A percentile compares a stretch with the other conserved stretches of the same genome.
phyloP scores from a whole-genome alignment of 2,113 vertebrate species.

The Lepus timidus region DNA sequence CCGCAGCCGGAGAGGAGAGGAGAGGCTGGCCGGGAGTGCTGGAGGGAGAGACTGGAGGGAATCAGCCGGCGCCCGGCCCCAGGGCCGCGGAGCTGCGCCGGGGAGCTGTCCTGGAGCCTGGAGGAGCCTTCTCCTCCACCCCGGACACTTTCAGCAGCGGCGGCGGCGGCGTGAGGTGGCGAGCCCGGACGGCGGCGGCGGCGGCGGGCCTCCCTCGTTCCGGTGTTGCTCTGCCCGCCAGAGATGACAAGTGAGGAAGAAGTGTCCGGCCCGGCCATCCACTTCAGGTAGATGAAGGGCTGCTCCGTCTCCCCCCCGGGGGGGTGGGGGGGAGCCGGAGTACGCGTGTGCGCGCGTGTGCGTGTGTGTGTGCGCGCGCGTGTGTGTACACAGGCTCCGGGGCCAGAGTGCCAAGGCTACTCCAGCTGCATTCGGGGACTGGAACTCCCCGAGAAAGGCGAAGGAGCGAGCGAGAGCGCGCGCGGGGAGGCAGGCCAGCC shows the following conservation, averaged over 20 bases:
- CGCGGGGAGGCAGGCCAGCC: constrained; percentile 40
- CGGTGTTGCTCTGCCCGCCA: constrained; percentile 55
- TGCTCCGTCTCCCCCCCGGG: constrained; percentile 18
- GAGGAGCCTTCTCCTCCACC: constrained; percentile 57
- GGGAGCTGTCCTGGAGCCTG: constrained; percentile 60
- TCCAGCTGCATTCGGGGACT: constrained; percentile 78
- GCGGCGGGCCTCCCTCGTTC: constrained; percentile 28
- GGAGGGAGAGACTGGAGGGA: not conserved
- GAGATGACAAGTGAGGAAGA: constrained; percentile 73
- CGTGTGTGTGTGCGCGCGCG: not conserved
- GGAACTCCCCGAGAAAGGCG: constrained; percentile 79
- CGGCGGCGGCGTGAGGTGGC: not conserved
- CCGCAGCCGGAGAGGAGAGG: constrained; percentile 24
- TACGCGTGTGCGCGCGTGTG: constrained; percentile 60
- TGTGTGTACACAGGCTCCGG: constrained; percentile 8
- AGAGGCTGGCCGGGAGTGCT: not conserved
- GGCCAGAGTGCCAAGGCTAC: constrained; percentile 69
- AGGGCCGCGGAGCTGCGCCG: constrained; percentile 54
- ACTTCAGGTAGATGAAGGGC: constrained; percentile 79
- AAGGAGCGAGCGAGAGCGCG: constrained; percentile 57
- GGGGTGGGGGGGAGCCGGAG: constrained; percentile 60
- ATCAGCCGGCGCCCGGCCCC: constrained; percentile 53
- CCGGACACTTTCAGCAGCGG: constrained; percentile 63
- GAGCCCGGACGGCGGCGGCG: constrained; percentile 40
- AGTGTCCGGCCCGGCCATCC: constrained; percentile 68